These are phyloP conservation scores for Avahi laniger DNA, from an alignment of 2,797 vertebrate species.

Conservation along the genomic window DNA sequence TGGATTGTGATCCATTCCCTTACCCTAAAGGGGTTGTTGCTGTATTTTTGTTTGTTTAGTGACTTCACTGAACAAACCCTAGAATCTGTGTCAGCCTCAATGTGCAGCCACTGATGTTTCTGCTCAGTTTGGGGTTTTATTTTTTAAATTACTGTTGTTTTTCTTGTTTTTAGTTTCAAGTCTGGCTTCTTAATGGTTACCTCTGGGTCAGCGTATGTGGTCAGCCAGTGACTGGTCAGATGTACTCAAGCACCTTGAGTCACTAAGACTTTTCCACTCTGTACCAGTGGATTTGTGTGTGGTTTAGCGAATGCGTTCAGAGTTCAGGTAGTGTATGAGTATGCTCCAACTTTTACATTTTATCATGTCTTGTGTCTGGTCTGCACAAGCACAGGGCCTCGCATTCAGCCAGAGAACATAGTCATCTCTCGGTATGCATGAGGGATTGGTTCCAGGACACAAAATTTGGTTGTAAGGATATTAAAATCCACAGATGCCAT, in stretches of 20 bases:
- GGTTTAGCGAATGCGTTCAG: too few species aligned
- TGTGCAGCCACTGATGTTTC: not conserved
- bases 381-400: not conserved
- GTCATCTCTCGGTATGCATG: not conserved
- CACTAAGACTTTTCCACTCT: not conserved
- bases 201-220: not conserved
- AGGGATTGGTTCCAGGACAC: not conserved
- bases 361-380: too few species aligned
- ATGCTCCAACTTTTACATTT: not conserved
- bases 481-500: not conserved
- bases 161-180: not conserved
- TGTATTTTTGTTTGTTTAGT: not conserved
- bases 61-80: not conserved
- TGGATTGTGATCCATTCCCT: not conserved
- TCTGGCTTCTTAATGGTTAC: not conserved
- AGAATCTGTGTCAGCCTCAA: not conserved
- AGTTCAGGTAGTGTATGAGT: not conserved
- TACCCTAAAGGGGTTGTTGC: not conserved
- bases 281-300: not conserved
- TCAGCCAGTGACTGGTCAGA: not conserved
- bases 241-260: not conserved
- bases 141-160: not conserved
- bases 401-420: not conserved
- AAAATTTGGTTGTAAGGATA: not conserved
- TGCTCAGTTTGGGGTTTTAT: not conserved